Evolutionary conservation across 2,888 invertebrate species (phyloP).

Genomic region (Holacanthella duospinosa): DNA sequence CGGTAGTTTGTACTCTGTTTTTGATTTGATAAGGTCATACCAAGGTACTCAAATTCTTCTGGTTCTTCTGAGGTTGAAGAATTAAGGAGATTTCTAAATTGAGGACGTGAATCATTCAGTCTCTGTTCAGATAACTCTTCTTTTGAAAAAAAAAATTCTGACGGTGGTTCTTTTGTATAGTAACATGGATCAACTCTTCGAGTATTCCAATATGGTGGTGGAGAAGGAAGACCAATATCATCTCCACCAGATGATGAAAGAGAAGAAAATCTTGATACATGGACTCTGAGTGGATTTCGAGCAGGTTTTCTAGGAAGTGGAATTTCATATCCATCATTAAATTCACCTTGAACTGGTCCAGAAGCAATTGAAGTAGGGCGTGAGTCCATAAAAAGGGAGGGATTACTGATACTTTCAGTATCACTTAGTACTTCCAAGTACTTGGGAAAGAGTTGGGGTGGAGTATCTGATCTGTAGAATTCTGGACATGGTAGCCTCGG

Average conservation of each 20-base stretch:
- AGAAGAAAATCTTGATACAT: not conserved
- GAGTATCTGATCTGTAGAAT: too few relatives aligned
- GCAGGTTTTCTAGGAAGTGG: slow-evolving; percentile 29
- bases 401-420: not conserved
- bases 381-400: not conserved
- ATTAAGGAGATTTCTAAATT: too few relatives aligned
- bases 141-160: too few relatives aligned
- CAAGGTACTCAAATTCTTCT: too few relatives aligned
- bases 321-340: slow-evolving; percentile 35
- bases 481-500: too few relatives aligned
- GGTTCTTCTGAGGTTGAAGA: too few relatives aligned
- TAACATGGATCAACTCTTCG: too few relatives aligned
- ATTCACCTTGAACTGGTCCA: not conserved
- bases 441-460: slow-evolving; percentile 20
- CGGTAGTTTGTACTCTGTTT: too few relatives aligned
- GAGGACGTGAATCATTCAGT: too few relatives aligned
- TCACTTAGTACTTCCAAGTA: slow-evolving; percentile 31
- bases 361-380: not conserved
- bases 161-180: too few relatives aligned
- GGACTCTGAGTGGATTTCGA: slow-evolving; percentile 14
- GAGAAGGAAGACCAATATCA: not conserved
- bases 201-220: not conserved
- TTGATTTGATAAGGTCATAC: too few relatives aligned
- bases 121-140: too few relatives aligned
- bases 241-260: not conserved